These are phyloP conservation scores for Poecilobothrus nobilitatus DNA, from an alignment of 2,888 invertebrate genomes.

Conservation along the genomic window DNA sequence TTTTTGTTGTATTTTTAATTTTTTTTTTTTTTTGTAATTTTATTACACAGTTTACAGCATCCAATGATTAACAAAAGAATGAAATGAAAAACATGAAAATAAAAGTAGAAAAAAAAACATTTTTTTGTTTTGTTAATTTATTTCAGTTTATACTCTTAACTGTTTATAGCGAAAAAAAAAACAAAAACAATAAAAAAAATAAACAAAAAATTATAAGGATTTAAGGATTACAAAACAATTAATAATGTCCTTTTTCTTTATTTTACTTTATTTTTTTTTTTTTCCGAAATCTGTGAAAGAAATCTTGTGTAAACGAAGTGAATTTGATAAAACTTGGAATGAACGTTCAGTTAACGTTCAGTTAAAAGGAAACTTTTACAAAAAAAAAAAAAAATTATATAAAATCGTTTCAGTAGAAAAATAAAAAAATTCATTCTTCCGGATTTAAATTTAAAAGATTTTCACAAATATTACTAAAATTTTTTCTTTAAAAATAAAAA, in stretches of 20 bases:
- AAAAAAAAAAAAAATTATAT: no score
- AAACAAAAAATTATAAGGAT: neutral
- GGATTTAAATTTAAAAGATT: neutral
- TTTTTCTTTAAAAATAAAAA: no score
- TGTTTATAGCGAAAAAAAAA: neutral
- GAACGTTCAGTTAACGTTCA: neutral
- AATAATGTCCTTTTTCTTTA: neutral
- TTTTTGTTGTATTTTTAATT: neutral
- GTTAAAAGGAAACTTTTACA: neutral
- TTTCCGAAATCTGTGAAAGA: neutral
- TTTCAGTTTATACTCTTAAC: neutral
- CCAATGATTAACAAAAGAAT: no score
- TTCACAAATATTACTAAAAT: no score
- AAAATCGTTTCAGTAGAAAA: no score
- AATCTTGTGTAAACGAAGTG: neutral
- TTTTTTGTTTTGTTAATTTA: neutral
- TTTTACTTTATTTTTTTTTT: neutral
- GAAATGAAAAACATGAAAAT: neutral
- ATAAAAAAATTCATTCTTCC: neutral
- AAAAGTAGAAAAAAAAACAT: neutral
- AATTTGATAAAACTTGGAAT: neutral
- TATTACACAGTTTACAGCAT: neutral
- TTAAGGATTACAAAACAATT: conserved; percentile 8
- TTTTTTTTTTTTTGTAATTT: neutral
- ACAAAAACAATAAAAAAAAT: no score